Conservation (phyloP, 2,888 invertebrate species). For the Melipona beecheii region DNA sequence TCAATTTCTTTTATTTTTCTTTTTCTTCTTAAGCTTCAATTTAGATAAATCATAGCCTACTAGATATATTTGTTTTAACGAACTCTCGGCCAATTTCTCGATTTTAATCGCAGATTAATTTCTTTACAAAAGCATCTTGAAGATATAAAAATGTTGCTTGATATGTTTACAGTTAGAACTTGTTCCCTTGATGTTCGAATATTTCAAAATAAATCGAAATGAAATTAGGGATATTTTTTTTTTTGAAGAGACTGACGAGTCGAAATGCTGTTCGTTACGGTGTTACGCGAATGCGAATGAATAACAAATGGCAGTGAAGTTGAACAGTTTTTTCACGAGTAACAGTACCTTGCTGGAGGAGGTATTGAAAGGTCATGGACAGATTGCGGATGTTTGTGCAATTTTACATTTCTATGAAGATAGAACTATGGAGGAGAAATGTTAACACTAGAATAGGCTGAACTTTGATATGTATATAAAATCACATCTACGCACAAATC, state of each 20-base stretch:
- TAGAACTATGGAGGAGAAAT: too few relatives aligned
- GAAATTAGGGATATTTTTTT: background rate
- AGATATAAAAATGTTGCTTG: background rate
- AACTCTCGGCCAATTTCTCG: background rate
- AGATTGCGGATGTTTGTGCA: background rate
- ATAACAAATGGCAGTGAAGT: conserved; percentile 18
- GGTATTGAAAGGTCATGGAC: background rate
- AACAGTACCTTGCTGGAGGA: conserved; percentile 9
- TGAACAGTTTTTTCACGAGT: background rate
- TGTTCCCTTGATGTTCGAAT: background rate
- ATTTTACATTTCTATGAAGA: too few relatives aligned
- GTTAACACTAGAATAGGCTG: too few relatives aligned
- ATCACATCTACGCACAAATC: too few relatives aligned
- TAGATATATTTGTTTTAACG: background rate
- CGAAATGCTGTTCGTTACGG: background rate
- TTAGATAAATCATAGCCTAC: background rate
- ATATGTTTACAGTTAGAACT: background rate
- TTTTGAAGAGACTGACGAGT: background rate
- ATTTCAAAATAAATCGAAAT: background rate
- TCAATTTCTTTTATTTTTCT: background rate
- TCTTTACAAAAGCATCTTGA: background rate
- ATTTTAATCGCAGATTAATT: background rate
- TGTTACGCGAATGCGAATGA: background rate
- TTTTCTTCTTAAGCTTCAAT: background rate
- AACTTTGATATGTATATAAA: too few relatives aligned